Base-by-base conservation (phyloP, 37 sponge, comb jelly and placozoan species). In the Geodia barretti region DNA sequence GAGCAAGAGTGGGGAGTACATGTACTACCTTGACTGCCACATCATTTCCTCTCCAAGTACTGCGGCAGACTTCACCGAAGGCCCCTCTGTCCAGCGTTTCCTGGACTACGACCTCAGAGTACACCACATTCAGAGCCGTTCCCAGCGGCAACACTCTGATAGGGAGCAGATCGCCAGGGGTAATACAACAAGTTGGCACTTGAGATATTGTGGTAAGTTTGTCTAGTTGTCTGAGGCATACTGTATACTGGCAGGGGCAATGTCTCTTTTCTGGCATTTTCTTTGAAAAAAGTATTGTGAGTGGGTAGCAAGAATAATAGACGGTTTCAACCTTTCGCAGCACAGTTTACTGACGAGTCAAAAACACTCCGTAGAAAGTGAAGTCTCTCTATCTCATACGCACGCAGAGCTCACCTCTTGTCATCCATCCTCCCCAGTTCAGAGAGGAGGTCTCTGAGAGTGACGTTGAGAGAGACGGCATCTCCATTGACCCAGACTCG, bases 11-110 rank as follows among this genome's bases (percentile, higher is more conserved):
- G 54, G 54, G 14, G 14, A 17, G 54, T 9, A 59, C 38, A 74
- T 71, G 70, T 31, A 65, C 30, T 28, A 89, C 92, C 80, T 95
- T 95, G 36, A 91, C 69, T 1, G 95, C 95, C 28, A 91, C 89
- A 58, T 84, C 86, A 68, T 77, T 78, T 7, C 82, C 89, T 67
- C 60, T 60, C 95, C 95, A 95, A 61, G 20, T 66, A 24, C 79
- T 89, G 11, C 80, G 64, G 77, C 82, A 89, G 21, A 95, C 95
- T 73, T 95, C 95, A 21, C 95, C 95, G 69, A 83, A 90, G 0
- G 95, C 95, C 11, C 95, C 95, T 19, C 84, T 9, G 64, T 95
- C 95, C 42, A 95, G 65, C 24, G 80, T 14, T 31, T 72, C 83
- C 33, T 37, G 62, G 7, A 95, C 23, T 33, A 73, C 75, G 1